phyloP scores from a whole-genome alignment of 2,888 invertebrate genomes.

The Andrena minutula region DNA sequence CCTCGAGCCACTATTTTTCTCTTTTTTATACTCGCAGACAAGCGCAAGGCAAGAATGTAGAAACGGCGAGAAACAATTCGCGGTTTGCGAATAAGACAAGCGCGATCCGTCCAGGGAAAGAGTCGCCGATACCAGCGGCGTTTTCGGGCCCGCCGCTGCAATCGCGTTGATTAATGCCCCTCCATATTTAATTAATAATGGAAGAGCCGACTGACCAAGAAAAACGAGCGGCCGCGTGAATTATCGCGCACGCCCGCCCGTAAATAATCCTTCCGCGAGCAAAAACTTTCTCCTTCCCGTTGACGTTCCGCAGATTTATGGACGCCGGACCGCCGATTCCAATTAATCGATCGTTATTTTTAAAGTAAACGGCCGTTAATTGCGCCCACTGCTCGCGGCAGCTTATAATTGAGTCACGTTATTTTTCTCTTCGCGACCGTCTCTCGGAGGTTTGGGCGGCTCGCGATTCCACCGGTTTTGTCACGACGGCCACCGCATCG shows the following conservation, averaged over 20 bases:
- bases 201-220: constrained; percentile 16
- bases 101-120: constrained; percentile 12
- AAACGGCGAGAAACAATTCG: background rate
- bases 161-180: constrained; percentile 39
- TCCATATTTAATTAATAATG: constrained; percentile 58
- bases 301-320: constrained; percentile 41
- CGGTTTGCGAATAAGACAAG: background rate
- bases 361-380: constrained; percentile 27
- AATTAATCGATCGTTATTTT: constrained; percentile 43
- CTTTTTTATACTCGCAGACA: background rate
- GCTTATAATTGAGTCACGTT: background rate
- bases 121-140: background rate
- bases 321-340: background rate
- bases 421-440: no score
- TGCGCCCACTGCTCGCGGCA: background rate
- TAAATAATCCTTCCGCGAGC: constrained; percentile 42
- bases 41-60: background rate
- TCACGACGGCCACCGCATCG: constrained; percentile 13
- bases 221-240: constrained; percentile 28
- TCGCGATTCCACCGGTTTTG: background rate
- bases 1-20: constrained; percentile 37
- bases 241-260: constrained; percentile 38
- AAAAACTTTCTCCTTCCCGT: constrained; percentile 55
- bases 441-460: background rate
- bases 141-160: constrained; percentile 4